Percentiles rank a stretch among this genome's conserved stretches.
These are phyloP conservation scores for Stigmatopora argus DNA, from an alignment of 2,113 vertebrate species.

Conservation along the genomic window DNA sequence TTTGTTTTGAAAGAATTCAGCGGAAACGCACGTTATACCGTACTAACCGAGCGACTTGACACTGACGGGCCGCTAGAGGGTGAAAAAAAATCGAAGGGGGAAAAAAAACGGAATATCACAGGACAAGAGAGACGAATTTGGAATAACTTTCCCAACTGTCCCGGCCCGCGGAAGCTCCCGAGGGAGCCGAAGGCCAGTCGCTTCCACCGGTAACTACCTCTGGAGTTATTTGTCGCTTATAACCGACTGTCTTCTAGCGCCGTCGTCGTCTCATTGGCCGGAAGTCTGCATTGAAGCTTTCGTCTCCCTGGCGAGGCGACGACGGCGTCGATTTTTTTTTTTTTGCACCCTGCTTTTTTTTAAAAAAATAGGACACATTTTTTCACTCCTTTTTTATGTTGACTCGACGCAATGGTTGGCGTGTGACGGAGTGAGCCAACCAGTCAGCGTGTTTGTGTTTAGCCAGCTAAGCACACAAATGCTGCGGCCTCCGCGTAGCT, in stretches of 20 bases:
- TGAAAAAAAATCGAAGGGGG: slow-evolving; percentile 44
- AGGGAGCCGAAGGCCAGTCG: slow-evolving; percentile 64
- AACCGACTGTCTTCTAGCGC: slow-evolving; percentile 55
- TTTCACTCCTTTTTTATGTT: slow-evolving; percentile 64
- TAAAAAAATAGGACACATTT: slow-evolving; percentile 59
- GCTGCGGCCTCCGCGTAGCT: slow-evolving; percentile 53
- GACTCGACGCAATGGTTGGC: slow-evolving; percentile 59
- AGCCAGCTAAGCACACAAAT: slow-evolving; percentile 32
- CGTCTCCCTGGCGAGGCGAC: slow-evolving; percentile 59
- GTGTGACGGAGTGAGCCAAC: slow-evolving; percentile 57
- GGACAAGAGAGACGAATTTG: slow-evolving; percentile 68
- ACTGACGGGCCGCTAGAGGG: slow-evolving; percentile 27
- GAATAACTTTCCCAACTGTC: slow-evolving; percentile 74
- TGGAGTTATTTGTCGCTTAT: slow-evolving; percentile 51
- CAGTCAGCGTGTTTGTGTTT: slow-evolving; percentile 38
- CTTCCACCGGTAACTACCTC: slow-evolving; percentile 66
- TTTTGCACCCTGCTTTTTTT: slow-evolving; percentile 49
- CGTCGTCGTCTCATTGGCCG: slow-evolving; percentile 66
- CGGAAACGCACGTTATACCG: slow-evolving; percentile 11
- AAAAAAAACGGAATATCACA: slow-evolving; percentile 65
- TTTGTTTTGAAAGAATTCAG: slow-evolving; percentile 35
- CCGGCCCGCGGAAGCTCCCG: slow-evolving; percentile 63
- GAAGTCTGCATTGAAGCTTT: slow-evolving; percentile 75
- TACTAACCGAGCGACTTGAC: slow-evolving; percentile 13
- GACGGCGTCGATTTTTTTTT: slow-evolving; percentile 65